Conservation (phyloP, 2,797 vertebrate species). For the Loris lydekkerianus region DNA sequence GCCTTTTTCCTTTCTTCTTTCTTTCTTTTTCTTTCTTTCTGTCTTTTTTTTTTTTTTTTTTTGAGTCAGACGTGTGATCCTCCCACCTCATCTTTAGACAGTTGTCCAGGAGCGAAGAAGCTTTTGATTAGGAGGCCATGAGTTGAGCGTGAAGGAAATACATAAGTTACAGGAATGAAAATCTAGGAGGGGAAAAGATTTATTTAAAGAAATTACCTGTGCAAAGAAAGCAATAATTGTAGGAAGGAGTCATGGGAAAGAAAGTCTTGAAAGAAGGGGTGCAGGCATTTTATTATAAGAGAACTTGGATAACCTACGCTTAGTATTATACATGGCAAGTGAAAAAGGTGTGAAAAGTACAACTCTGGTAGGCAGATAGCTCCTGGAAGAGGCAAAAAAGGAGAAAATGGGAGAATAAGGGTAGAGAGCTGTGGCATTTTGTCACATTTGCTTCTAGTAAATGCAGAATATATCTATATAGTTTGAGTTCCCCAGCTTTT, state of each 20-base stretch:
- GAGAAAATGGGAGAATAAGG: not conserved
- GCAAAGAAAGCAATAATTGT: not conserved
- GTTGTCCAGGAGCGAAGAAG: not conserved
- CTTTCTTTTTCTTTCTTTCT: too few species aligned
- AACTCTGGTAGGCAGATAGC: not conserved
- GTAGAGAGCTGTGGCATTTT: not conserved
- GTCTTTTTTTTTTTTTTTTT: not conserved
- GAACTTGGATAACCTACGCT: not conserved
- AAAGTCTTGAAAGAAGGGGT: not conserved
- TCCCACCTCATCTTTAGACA: not conserved
- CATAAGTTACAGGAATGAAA: not conserved
- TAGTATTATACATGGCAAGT: not conserved
- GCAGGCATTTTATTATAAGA: constrained; percentile 27
- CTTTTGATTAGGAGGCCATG: constrained; percentile 26
- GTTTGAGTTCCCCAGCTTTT: not conserved
- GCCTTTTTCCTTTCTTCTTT: not conserved
- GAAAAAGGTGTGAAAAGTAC: not conserved
- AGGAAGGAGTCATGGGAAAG: not conserved
- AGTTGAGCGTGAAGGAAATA: constrained; percentile 27
- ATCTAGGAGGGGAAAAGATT: not conserved
- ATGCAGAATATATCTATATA: not conserved
- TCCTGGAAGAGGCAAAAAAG: constrained; percentile 14
- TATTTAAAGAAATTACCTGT: not conserved
- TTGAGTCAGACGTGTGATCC: not conserved
- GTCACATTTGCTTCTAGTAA: not conserved